A percentile compares a stretch with the other conserved stretches of the same genome.
These are phyloP conservation scores for Benitochromis conjunctus DNA, from an alignment of 2,113 vertebrate genomes.

Conservation along the genomic window DNA sequence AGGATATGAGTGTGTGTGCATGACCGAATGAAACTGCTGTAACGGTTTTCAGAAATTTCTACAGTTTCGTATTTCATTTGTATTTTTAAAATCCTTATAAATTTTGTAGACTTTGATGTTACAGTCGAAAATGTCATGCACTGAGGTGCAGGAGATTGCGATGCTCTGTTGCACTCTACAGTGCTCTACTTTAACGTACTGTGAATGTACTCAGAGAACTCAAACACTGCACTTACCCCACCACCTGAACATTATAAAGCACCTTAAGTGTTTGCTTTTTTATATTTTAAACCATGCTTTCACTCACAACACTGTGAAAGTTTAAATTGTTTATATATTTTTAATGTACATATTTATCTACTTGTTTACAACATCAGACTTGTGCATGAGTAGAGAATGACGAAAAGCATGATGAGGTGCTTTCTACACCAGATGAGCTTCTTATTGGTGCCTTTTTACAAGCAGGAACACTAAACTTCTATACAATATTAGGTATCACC, in stretches of 20 bases:
- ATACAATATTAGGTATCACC: not conserved
- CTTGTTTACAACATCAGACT: not conserved
- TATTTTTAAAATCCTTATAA: not conserved
- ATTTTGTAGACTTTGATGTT: not conserved
- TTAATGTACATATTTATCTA: not conserved
- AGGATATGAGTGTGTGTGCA: not conserved
- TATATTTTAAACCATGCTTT: not conserved
- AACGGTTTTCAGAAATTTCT: not conserved
- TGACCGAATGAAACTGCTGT: not conserved
- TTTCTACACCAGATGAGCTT: not conserved
- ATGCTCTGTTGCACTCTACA: not conserved
- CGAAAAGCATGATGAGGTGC: not conserved
- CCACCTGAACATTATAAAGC: not conserved
- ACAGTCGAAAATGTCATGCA: not conserved
- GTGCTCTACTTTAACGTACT: not conserved
- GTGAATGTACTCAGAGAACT: not conserved
- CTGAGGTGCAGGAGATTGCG: not conserved
- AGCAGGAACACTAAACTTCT: not conserved
- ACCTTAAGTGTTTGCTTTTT: rapidly evolving
- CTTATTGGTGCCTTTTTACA: not conserved
- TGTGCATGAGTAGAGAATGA: not conserved
- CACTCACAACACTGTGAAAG: not conserved
- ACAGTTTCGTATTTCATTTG: not conserved
- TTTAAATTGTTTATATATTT: not conserved
- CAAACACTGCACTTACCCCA: not conserved